Evolutionary conservation across 92 coral and sea anemone species (phyloP), one percentile per base, ranked within the genome.

Genomic region (Epizoanthus illoricatus): DNA sequence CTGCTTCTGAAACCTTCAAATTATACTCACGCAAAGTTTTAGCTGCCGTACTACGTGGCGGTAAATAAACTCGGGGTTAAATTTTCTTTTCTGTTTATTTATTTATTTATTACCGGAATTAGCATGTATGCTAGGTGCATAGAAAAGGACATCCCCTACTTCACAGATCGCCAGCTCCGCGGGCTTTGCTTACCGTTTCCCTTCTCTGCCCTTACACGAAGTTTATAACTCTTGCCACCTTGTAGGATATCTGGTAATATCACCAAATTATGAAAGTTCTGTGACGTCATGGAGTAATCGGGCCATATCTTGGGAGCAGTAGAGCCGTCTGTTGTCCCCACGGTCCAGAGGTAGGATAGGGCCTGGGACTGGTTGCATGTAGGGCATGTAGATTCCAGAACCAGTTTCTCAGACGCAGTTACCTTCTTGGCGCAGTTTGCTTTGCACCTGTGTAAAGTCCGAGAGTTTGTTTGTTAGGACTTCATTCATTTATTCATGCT

Each of bases 291-390:
- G 20, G 91, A 71, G 20, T 80, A 47, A 11, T 89, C 54, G 5
- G 97, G 94, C 97, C 97, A 93, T 2, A 93, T 28, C 23, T 73
- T 17, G 17, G 75, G 65, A 74, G 81, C 73, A 5, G 23, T 47
- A 2, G 75, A 68, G 0, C 76, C 56, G 24, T 60, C 67, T 3
- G 72, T 58, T 69, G 81, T 40, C 28, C 24, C 59, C 1, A 87
- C 90, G 41, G 92, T 85, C 97, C 97, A 93, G 63, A 55, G 69
- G 79, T 84, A 91, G 33, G 87, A 85, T 61, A 93, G 18, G 47
- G 74, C 16, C 40, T 80, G 75, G 80, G 72, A 56, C 18, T 64
- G 66, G 43, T 75, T 79, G 71, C 92, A 90, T 76, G 84, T 79
- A 17, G 59, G 36, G 66, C 97, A 93, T 19, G 74, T 64, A 16